Percentiles rank a stretch among this genome's conserved stretches.
Evolutionary conservation across 2,888 invertebrate genomes (phyloP).

Genomic region (Drosophila demipolita): DNA sequence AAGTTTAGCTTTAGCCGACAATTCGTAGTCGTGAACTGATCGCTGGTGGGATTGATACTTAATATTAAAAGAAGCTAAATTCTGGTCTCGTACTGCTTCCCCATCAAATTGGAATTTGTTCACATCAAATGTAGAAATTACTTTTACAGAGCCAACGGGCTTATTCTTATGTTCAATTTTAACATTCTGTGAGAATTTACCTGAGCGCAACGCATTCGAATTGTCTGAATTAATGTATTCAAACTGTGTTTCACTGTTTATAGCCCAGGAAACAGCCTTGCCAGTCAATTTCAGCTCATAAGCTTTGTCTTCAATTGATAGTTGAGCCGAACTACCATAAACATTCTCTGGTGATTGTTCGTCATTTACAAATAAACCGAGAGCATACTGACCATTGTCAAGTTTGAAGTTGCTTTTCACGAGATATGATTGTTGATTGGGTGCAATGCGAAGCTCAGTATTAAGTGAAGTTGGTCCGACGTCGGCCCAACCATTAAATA

Average conservation of each 20-base stretch:
- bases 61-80: slow-evolving; percentile 86
- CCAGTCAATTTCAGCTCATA: slow-evolving; percentile 59
- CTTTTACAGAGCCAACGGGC: slow-evolving; percentile 69
- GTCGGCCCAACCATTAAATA: slow-evolving; percentile 81
- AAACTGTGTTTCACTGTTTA: slow-evolving; percentile 48
- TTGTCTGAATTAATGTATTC: slow-evolving; percentile 55
- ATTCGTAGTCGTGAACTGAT: slow-evolving; percentile 85
- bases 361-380: slow-evolving; percentile 77
- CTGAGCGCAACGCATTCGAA: slow-evolving; percentile 39
- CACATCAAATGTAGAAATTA: slow-evolving; percentile 85
- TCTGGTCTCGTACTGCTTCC: slow-evolving; percentile 87
- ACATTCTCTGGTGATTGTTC: slow-evolving; percentile 63
- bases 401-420: slow-evolving; percentile 71
- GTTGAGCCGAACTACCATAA: slow-evolving; percentile 69
- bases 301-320: slow-evolving; percentile 48
- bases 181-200: slow-evolving; percentile 63
- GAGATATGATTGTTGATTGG: slow-evolving; percentile 62
- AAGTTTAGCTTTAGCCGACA: slow-evolving; percentile 87
- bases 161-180: slow-evolving; percentile 58
- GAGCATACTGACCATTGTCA: slow-evolving; percentile 65
- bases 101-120: slow-evolving; percentile 86
- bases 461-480: slow-evolving; percentile 56
- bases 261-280: slow-evolving; percentile 62
- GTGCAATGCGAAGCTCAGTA: slow-evolving; percentile 70
- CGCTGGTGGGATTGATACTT: slow-evolving; percentile 85